Conservation (phyloP, 1,140 invertebrate genomes). For the Elysia chlorotica region DNA sequence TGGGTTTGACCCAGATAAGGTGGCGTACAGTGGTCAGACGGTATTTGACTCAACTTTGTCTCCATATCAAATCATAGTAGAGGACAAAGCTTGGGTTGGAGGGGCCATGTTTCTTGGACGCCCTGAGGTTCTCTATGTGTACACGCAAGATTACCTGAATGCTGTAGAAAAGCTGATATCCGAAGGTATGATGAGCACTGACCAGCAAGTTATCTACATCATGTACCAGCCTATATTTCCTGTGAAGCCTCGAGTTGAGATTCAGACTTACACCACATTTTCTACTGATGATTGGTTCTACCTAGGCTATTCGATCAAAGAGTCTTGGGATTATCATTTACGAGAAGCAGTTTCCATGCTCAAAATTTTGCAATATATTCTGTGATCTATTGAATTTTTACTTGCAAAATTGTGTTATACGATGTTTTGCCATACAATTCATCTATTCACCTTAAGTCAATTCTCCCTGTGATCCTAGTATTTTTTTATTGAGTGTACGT, state of each 20-base stretch:
- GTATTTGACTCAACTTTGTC: slow-evolving; percentile 27
- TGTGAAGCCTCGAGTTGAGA: slow-evolving; percentile 33
- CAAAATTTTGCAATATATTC: slow-evolving; percentile 17
- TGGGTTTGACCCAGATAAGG: slow-evolving; percentile 38
- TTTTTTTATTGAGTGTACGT: no score
- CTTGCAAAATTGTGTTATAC: neutral
- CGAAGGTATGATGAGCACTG: slow-evolving; percentile 41
- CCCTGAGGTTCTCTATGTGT: slow-evolving; percentile 33
- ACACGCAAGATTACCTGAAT: slow-evolving; percentile 39
- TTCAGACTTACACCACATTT: slow-evolving; percentile 37
- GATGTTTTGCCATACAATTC: no score
- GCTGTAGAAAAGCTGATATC: slow-evolving; percentile 36
- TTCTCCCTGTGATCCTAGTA: no score
- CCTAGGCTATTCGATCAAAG: slow-evolving; percentile 39
- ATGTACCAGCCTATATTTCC: slow-evolving; percentile 36
- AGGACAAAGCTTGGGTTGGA: slow-evolving; percentile 44
- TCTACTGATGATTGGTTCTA: slow-evolving; percentile 43
- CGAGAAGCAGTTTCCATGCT: slow-evolving; percentile 16
- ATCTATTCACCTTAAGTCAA: no score
- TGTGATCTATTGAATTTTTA: neutral
- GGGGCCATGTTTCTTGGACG: slow-evolving; percentile 44
- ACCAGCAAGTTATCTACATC: slow-evolving; percentile 48
- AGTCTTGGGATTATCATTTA: slow-evolving; percentile 25
- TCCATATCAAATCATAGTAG: slow-evolving; percentile 31
- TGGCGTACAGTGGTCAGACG: slow-evolving; percentile 45